Percentiles rank a stretch among this genome's conserved stretches.
phyloP scores from a whole-genome alignment of 2,888 invertebrate genomes.

The Cosmia trapezina region DNA sequence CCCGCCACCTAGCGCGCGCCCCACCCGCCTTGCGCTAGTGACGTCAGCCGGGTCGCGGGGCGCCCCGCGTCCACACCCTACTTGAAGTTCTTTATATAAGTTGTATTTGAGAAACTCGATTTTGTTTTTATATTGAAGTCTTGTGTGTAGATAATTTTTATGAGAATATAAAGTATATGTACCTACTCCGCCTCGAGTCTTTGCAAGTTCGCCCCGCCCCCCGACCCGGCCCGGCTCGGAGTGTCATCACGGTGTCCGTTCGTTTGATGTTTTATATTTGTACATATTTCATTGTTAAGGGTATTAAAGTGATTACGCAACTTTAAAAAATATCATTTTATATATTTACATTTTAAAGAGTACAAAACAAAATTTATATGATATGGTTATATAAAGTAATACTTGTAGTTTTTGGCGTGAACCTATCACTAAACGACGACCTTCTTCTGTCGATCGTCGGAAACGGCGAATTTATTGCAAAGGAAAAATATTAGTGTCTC shows the following conservation, averaged over 20 bases:
- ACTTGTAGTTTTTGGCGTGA: conserved; percentile 61
- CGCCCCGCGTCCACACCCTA: conserved; percentile 51
- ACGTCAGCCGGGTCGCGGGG: conserved; percentile 49
- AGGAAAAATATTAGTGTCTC: conserved; percentile 89
- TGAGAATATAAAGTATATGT: conserved; percentile 90
- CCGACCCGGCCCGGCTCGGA: conserved; percentile 47
- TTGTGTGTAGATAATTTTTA: conserved; percentile 90
- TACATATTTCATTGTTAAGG: conserved; percentile 65
- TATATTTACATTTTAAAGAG: conserved; percentile 75
- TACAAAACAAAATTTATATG: conserved; percentile 61
- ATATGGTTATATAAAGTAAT: conserved; percentile 67
- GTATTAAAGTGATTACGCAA: conserved; percentile 84
- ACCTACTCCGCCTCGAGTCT: conserved; percentile 84
- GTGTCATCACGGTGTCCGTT: conserved; percentile 46
- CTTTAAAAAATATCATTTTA: conserved; percentile 81
- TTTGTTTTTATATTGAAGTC: conserved; percentile 88
- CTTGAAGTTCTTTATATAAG: conserved; percentile 78
- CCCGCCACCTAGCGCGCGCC: conserved; percentile 71
- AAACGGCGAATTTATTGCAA: conserved; percentile 88
- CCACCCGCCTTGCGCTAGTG: conserved; percentile 63
- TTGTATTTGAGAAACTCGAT: conserved; percentile 86
- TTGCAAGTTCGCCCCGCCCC: conserved; percentile 69
- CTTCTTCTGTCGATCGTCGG: conserved; percentile 82
- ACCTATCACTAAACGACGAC: conserved; percentile 58
- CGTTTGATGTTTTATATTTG: conserved; percentile 61